phyloP scores from a whole-genome alignment of 2,797 vertebrate genomes.

The Cottoperca gobio region DNA sequence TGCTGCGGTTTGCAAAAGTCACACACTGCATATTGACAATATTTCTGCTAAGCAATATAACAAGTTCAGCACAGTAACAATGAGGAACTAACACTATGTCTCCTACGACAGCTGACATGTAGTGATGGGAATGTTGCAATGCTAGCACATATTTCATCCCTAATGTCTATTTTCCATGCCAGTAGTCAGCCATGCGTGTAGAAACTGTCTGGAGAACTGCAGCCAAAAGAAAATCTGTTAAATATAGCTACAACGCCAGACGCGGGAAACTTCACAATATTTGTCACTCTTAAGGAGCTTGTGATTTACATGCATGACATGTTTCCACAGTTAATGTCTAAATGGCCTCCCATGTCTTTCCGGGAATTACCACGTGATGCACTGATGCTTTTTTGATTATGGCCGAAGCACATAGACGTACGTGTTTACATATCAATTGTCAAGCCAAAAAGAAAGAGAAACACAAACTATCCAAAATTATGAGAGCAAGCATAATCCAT shows the following conservation, averaged over 20 bases:
- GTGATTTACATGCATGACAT: constrained; percentile 1
- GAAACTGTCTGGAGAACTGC: constrained; percentile 40
- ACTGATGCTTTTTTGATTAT: not conserved
- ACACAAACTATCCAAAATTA: not conserved
- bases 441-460: not conserved
- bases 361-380: not conserved
- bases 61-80: constrained; percentile 41
- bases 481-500: not conserved
- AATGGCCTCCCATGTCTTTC: not conserved
- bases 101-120: constrained; percentile 52
- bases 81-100: constrained; percentile 32
- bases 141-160: constrained; percentile 45
- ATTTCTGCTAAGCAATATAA: constrained; percentile 33
- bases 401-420: not conserved
- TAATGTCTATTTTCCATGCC: constrained; percentile 36
- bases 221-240: constrained; percentile 34
- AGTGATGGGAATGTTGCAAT: constrained; percentile 41
- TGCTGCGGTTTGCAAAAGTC: constrained; percentile 64
- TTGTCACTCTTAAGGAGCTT: not conserved
- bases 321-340: not conserved
- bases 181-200: constrained; percentile 33
- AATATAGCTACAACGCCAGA: constrained; percentile 18
- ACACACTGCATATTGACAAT: constrained; percentile 47
- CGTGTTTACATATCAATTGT: not conserved
- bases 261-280: constrained; percentile 4